Percentiles rank a stretch among this genome's conserved stretches.
These are phyloP conservation scores for Somateria mollissima DNA, from an alignment of 2,797 vertebrate genomes.

Conservation along the genomic window DNA sequence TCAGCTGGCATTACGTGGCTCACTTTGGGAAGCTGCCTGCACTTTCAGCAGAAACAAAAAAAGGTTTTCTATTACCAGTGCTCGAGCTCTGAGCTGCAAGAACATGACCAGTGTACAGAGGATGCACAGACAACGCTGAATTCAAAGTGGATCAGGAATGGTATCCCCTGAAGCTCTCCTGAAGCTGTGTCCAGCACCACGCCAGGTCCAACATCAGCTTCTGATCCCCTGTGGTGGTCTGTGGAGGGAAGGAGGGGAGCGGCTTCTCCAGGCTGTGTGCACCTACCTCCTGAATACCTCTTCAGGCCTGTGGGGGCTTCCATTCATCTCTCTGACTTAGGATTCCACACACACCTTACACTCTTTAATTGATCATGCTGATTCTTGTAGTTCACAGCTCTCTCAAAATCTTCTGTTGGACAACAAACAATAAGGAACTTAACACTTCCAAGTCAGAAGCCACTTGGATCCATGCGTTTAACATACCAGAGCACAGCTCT, in stretches of 20 bases:
- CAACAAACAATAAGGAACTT: neutral
- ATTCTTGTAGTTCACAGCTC: neutral
- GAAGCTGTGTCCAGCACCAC: neutral
- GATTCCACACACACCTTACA: rapidly evolving
- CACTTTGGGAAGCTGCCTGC: neutral
- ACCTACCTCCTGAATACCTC: neutral
- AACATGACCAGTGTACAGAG: neutral
- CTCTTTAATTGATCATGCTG: neutral
- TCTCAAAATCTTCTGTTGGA: neutral
- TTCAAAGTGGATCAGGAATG: neutral
- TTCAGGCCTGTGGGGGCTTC: neutral
- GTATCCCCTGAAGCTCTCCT: neutral
- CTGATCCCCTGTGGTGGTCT: neutral
- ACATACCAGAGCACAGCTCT: neutral
- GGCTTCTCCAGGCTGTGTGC: neutral
- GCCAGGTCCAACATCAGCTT: neutral
- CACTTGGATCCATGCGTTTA: neutral
- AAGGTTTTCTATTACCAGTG: neutral
- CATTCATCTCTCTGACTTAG: rapidly evolving
- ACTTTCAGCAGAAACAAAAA: neutral
- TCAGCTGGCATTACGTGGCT: neutral
- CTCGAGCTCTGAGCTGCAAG: neutral
- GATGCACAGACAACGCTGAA: neutral
- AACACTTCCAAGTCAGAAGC: neutral
- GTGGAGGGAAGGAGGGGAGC: neutral